These are phyloP conservation scores for Artibeus jamaicensis DNA, from an alignment of 2,797 vertebrate species.

Conservation along the genomic window DNA sequence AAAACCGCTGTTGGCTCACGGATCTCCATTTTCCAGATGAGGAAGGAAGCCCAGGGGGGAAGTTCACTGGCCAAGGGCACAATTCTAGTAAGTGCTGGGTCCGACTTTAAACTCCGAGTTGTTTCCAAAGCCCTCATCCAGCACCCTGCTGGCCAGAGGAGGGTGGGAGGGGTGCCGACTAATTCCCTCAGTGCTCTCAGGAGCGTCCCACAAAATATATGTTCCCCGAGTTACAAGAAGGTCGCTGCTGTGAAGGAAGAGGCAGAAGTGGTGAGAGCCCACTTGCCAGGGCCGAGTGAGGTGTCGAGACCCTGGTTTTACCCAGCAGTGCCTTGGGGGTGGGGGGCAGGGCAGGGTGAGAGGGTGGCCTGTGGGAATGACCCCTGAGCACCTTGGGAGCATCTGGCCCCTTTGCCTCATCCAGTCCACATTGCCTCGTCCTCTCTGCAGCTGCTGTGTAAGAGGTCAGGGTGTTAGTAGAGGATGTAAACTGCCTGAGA, in stretches of 20 bases:
- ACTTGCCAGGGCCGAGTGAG: background rate
- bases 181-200: background rate
- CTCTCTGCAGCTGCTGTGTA: background rate
- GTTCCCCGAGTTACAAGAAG: background rate
- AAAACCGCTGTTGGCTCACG: accelerated
- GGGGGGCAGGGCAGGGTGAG: too few species aligned
- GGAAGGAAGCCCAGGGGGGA: background rate
- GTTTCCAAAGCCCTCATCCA: background rate
- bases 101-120: background rate
- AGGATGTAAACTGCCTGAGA: background rate
- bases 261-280: background rate
- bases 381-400: accelerated
- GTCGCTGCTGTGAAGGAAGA: too few species aligned
- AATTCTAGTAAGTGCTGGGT: accelerated
- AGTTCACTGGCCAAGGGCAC: background rate
- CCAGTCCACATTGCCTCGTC: background rate
- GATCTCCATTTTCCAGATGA: background rate
- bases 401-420: background rate
- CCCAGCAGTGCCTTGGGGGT: too few species aligned
- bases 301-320: background rate
- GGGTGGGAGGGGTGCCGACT: background rate
- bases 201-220: accelerated
- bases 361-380: background rate
- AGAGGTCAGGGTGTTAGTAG: background rate
- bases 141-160: accelerated